Evolutionary conservation across 37 sponge, comb jelly and placozoan species (phyloP).

Genomic region (Bolinopsis microptera): DNA sequence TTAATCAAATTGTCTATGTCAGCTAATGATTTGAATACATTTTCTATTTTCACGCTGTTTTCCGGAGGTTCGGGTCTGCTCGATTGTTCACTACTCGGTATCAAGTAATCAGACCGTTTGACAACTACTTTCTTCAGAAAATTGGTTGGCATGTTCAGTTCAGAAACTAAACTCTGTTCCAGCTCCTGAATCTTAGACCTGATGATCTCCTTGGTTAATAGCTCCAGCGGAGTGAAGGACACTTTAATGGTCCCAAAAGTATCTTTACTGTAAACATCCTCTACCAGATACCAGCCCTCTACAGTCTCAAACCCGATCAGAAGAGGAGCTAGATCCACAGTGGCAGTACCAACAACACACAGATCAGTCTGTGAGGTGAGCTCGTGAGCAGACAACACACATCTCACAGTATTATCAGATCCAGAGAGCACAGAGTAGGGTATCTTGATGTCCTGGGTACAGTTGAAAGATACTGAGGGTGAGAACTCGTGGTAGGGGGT

Average conservation of each 20-base stretch:
- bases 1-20: constrained; percentile 24
- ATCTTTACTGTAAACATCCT: constrained; percentile 58
- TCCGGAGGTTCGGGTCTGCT: background rate
- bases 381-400: background rate
- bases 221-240: constrained; percentile 31
- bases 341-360: constrained; percentile 7
- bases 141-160: background rate
- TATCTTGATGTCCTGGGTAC: background rate
- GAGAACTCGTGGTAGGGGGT: background rate
- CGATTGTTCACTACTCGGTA: background rate
- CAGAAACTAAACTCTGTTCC: background rate
- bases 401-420: background rate
- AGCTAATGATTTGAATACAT: constrained; percentile 26
- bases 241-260: constrained; percentile 36
- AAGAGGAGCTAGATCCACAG: constrained; percentile 56
- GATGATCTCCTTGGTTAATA: background rate
- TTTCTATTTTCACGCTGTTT: background rate
- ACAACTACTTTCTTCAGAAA: constrained; percentile 20
- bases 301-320: background rate
- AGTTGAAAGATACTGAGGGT: constrained; percentile 36
- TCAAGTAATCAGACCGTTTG: background rate
- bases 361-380: background rate
- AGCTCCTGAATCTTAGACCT: background rate
- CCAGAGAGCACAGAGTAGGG: constrained; percentile 48
- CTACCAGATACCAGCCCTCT: constrained; percentile 57